A percentile compares a stretch with the other conserved stretches of the same genome.
Evolutionary conservation across 1,140 invertebrate species (phyloP).

Genomic region (Drosophila rufa): DNA sequence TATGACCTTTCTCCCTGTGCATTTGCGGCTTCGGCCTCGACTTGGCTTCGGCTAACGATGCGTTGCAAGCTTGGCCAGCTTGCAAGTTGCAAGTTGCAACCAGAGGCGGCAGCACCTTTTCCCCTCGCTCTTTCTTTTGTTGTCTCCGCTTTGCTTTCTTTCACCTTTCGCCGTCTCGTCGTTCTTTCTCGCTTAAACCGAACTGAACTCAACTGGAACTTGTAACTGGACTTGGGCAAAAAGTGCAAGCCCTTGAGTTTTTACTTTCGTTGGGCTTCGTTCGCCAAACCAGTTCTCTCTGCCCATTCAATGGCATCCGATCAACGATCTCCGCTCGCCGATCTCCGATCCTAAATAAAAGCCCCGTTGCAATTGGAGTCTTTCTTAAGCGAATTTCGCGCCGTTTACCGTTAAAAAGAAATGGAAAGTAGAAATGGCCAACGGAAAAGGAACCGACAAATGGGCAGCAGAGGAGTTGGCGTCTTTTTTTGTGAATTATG

Average conservation of each 20-base stretch:
- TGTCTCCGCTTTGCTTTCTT: slow-evolving; percentile 39
- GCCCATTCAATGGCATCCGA: slow-evolving; percentile 51
- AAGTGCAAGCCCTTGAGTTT: slow-evolving; percentile 85
- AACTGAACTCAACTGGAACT: slow-evolving; percentile 37
- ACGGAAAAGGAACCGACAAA: slow-evolving; percentile 22
- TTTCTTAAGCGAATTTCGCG: slow-evolving; percentile 62
- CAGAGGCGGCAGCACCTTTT: slow-evolving; percentile 23
- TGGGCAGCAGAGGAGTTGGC: slow-evolving; percentile 4
- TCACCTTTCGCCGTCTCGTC: slow-evolving; percentile 29
- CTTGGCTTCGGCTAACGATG: slow-evolving; percentile 68
- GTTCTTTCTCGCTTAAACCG: slow-evolving; percentile 37
- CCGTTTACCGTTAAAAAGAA: slow-evolving; percentile 77
- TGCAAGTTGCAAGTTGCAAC: slow-evolving; percentile 40
- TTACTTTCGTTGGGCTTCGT: slow-evolving; percentile 75
- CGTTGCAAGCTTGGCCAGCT: slow-evolving; percentile 55
- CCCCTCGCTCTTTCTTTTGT: slow-evolving; percentile 8
- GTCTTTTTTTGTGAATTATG: slow-evolving; percentile 66
- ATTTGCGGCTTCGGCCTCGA: slow-evolving; percentile 11
- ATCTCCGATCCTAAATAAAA: slow-evolving; percentile 21
- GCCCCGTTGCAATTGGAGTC: slow-evolving; percentile 46
- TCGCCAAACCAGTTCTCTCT: slow-evolving; percentile 63
- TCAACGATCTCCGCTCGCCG: slow-evolving; percentile 33
- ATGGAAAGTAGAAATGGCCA: slow-evolving; percentile 71
- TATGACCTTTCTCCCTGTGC: slow-evolving; percentile 12
- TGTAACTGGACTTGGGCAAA: slow-evolving; percentile 55